Base-by-base conservation (phyloP, 2,888 invertebrate species). In the Priocnemis perturbator region DNA sequence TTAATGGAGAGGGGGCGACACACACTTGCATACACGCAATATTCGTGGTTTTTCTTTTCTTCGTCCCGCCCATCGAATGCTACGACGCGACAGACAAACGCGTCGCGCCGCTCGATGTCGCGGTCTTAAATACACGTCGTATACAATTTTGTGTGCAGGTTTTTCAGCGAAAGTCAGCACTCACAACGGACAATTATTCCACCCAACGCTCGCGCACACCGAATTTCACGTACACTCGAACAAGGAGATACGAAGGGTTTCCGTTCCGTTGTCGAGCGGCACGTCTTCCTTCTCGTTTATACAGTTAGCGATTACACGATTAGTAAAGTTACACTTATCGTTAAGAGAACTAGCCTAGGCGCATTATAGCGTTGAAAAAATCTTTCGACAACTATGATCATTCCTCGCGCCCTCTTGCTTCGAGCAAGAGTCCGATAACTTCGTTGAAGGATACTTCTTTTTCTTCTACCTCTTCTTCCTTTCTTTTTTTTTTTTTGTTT, bases 351-450 rank as follows among this genome's bases (percentile, higher is more conserved):
- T 83, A 82, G 67, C 74, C 84, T 85, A 84, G 84, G 37, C 84
- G 81, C 79, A 77, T 81, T 84, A 84, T 84, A 78, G 77, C 80
- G 80, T 69, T 75, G 78, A 82, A 83, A 85, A 78, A 82, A 85
- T 84, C 80, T 82, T 79, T 84, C 83, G 85, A 85, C 84, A 84
- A 84, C 84, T 81, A 60, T 65, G 72, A 78, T 62, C 56, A 7
- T 56, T 67, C 44, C 56, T 20, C 56, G 53, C 19, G 37, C 19
- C 64, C 60, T 37, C 61, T 73, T 72, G n/a, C 63, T 21, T 68
- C 62, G 63, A 65, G 64, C 67, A 67, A 68, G 68, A 57, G 67
- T 70, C 19, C n/a, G 67, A 52, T 72, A 69, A 70, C 60, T 67
- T 67, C 57, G 56, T 67, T 64, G 60, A 67, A 64, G 70, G 19